Percentiles rank a stretch among this genome's conserved stretches.
These are phyloP conservation scores for Dendrophyllia cribrosa DNA, from an alignment of 64 coral and sea anemone species.

Conservation along the genomic window DNA sequence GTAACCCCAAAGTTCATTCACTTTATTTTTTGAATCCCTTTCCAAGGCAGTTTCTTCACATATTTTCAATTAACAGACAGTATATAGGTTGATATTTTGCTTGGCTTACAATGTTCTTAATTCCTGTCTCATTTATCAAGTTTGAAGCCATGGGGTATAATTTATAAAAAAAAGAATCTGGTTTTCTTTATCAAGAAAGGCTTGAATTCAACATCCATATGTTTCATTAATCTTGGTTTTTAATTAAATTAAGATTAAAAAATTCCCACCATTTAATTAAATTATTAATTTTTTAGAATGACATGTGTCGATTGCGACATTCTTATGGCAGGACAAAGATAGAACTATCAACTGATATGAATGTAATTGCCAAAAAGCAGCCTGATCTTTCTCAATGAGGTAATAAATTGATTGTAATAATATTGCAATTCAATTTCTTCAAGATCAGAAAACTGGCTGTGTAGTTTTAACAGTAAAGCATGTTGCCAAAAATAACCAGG, in stretches of 20 bases:
- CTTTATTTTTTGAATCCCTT: neutral
- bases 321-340: neutral
- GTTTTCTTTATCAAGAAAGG: neutral
- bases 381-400: neutral
- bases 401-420: constrained; percentile 19
- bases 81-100: neutral
- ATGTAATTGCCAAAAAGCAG: neutral
- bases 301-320: neutral
- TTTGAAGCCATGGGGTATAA: neutral
- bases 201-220: neutral
- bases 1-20: neutral
- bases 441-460: neutral
- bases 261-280: neutral
- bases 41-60: neutral
- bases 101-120: neutral
- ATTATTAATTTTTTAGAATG: neutral
- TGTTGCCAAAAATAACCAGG: constrained; percentile 9
- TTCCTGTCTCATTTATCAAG: neutral
- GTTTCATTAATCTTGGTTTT: neutral
- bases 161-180: neutral
- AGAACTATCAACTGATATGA: neutral
- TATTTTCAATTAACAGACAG: neutral
- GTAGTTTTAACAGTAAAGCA: neutral
- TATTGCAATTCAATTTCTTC: neutral
- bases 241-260: neutral